Conservation (phyloP, 2,113 vertebrate genomes). For the Thalassarche chlororhynchos region DNA sequence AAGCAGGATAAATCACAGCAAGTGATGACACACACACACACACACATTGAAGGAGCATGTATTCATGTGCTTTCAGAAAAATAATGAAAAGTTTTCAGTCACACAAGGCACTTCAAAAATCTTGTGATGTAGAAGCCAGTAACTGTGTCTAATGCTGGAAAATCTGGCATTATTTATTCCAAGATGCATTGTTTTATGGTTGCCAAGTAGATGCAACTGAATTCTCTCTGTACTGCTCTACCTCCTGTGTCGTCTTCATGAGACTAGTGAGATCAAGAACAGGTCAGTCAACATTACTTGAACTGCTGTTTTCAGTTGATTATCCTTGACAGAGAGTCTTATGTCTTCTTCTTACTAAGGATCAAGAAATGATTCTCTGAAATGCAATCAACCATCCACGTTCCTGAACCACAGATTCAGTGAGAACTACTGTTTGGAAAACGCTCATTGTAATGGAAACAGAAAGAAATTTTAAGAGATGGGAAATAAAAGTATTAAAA, state of each 20-base stretch:
- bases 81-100: neutral
- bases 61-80: neutral
- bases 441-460: neutral
- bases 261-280: neutral
- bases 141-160: neutral
- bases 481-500: neutral
- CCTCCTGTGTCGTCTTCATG: neutral
- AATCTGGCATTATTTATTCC: neutral
- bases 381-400: neutral
- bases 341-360: neutral
- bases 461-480: neutral
- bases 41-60: neutral
- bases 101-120: neutral
- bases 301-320: neutral
- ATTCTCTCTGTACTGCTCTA: neutral
- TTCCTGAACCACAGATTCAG: neutral
- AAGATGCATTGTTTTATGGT: neutral
- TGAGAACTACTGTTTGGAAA: neutral
- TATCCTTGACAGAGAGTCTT: neutral
- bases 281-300: neutral
- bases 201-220: neutral
- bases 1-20: neutral
- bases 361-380: neutral
- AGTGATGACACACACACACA: neutral
- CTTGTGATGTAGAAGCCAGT: neutral